phyloP scores from a whole-genome alignment of 2,888 invertebrate species.

The Tiphia femorata region DNA sequence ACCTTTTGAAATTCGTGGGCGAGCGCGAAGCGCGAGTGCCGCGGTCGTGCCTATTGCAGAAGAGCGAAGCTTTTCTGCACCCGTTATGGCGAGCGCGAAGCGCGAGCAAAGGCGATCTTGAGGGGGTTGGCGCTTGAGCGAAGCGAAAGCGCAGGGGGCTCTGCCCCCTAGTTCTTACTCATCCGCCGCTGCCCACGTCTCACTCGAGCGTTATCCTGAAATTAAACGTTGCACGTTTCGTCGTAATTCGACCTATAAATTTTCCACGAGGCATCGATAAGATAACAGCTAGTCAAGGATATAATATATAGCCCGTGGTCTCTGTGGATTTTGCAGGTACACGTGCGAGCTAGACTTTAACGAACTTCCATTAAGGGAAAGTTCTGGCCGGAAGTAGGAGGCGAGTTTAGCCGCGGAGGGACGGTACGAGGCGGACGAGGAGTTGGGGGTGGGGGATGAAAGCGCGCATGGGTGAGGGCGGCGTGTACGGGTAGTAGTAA shows the following conservation, averaged over 20 bases:
- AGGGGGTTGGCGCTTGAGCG: too few species aligned
- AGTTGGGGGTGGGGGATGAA: slow-evolving; percentile 27
- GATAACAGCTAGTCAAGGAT: slow-evolving; percentile 8
- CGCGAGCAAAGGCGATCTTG: too few species aligned
- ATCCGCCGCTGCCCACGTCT: too few species aligned
- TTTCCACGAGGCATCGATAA: neutral
- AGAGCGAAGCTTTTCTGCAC: too few species aligned
- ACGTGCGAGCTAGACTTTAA: slow-evolving; percentile 30
- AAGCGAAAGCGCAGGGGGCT: too few species aligned
- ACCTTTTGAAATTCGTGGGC: too few species aligned
- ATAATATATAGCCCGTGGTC: neutral
- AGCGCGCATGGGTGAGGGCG: slow-evolving; percentile 33
- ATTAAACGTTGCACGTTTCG: too few species aligned
- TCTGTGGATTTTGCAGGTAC: slow-evolving; percentile 1
- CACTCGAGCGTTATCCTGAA: neutral
- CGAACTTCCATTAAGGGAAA: slow-evolving; percentile 43
- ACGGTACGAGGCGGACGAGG: neutral
- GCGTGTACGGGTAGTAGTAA: slow-evolving; percentile 32
- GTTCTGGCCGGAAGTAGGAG: slow-evolving; percentile 46
- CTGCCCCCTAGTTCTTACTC: too few species aligned
- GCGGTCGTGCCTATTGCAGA: too few species aligned
- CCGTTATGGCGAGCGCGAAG: too few species aligned
- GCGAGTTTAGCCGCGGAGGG: slow-evolving; percentile 25
- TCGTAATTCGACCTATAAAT: slow-evolving; percentile 1
- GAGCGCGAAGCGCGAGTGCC: too few species aligned